phyloP scores from a whole-genome alignment of 2,888 invertebrate genomes.

The Dioctria linearis region DNA sequence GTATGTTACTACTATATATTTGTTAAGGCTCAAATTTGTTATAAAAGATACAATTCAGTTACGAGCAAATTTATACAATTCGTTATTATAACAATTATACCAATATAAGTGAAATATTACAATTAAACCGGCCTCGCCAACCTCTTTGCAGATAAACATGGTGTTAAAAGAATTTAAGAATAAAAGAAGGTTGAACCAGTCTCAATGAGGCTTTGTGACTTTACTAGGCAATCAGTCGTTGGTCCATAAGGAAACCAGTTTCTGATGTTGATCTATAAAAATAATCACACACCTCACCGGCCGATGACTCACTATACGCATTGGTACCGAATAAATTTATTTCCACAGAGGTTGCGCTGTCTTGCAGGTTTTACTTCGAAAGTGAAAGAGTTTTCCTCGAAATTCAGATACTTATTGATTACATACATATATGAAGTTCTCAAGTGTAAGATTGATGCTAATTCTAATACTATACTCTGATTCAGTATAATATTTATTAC shows the following conservation, averaged over 20 bases:
- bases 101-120: neutral
- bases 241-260: slow-evolving; percentile 45
- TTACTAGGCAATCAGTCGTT: neutral
- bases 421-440: no score
- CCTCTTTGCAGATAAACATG: neutral
- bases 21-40: neutral
- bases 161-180: neutral
- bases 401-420: neutral
- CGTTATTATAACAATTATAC: neutral
- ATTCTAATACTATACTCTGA: no score
- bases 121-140: neutral
- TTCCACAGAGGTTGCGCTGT: neutral
- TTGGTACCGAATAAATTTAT: neutral
- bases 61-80: neutral
- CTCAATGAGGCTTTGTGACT: neutral
- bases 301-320: neutral
- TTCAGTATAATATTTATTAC: no score
- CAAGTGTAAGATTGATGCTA: no score
- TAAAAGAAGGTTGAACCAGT: neutral
- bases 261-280: neutral
- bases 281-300: neutral
- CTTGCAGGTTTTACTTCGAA: slow-evolving; percentile 26
- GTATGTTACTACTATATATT: neutral
- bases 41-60: neutral
- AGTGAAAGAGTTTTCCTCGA: slow-evolving; percentile 18